These are phyloP conservation scores for Eulithis testata DNA, from an alignment of 2,888 invertebrate genomes.

Conservation along the genomic window DNA sequence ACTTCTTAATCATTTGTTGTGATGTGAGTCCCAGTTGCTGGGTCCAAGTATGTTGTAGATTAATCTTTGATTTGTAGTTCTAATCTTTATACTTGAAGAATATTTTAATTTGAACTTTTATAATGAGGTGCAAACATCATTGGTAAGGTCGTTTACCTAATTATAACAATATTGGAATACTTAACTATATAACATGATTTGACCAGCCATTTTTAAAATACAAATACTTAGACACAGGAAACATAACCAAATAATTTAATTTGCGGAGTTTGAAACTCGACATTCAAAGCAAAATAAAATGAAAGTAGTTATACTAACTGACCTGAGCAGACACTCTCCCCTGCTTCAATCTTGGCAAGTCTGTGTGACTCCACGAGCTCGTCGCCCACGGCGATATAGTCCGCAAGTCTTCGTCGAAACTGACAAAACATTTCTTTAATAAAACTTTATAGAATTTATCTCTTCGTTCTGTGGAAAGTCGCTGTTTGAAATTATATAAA, in stretches of 20 bases:
- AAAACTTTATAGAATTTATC: constrained; percentile 23
- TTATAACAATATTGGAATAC: no score
- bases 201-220: no score
- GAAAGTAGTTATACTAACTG: constrained; percentile 42
- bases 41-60: no score
- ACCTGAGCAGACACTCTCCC: constrained; percentile 92
- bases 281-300: constrained; percentile 13
- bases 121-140: no score
- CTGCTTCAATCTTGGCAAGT: constrained; percentile 88
- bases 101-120: no score
- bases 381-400: constrained; percentile 90
- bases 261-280: not conserved
- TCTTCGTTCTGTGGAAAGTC: not conserved
- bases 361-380: constrained; percentile 92
- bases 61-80: no score
- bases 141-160: no score
- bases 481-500: constrained; percentile 1
- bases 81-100: no score
- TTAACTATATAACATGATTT: no score
- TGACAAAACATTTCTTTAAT: constrained; percentile 47
- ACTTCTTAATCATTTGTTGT: constrained; percentile 30
- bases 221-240: not conserved
- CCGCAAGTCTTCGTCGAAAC: constrained; percentile 87
- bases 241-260: not conserved
- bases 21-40: not conserved